phyloP scores from a whole-genome alignment of 2,113 vertebrate genomes.

The Notothenia coriiceps region DNA sequence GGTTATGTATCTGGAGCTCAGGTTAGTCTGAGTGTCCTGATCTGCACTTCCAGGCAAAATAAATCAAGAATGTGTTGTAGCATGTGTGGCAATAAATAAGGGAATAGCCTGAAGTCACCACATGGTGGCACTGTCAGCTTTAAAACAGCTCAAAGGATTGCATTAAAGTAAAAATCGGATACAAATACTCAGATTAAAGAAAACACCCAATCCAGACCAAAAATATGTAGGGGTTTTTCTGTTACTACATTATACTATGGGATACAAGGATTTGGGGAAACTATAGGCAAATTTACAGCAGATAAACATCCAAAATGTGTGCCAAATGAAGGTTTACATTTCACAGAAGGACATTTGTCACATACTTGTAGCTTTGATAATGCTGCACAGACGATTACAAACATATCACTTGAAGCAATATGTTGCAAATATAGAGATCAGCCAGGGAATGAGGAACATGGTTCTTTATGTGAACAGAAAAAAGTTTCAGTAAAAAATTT shows the following conservation, averaged over 20 bases:
- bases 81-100: neutral
- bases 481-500: neutral
- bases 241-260: neutral
- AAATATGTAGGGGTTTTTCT: neutral
- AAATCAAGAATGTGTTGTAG: neutral
- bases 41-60: conserved; percentile 1
- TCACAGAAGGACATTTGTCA: neutral
- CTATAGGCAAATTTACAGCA: neutral
- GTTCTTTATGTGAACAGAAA: neutral
- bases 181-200: neutral
- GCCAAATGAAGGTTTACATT: neutral
- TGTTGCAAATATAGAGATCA: neutral
- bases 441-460: neutral
- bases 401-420: neutral
- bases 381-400: neutral
- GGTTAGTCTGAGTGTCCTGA: neutral
- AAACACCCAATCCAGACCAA: neutral
- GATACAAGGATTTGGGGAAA: neutral
- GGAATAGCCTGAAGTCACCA: conserved; percentile 28
- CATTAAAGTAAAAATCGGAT: neutral
- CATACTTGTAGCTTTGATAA: too few relatives aligned
- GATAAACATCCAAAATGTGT: neutral
- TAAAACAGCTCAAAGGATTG: too few relatives aligned
- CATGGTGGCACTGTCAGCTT: conserved; percentile 46
- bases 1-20: neutral